phyloP scores from a whole-genome alignment of 1,140 invertebrate genomes.

The Trichoplusia ni region DNA sequence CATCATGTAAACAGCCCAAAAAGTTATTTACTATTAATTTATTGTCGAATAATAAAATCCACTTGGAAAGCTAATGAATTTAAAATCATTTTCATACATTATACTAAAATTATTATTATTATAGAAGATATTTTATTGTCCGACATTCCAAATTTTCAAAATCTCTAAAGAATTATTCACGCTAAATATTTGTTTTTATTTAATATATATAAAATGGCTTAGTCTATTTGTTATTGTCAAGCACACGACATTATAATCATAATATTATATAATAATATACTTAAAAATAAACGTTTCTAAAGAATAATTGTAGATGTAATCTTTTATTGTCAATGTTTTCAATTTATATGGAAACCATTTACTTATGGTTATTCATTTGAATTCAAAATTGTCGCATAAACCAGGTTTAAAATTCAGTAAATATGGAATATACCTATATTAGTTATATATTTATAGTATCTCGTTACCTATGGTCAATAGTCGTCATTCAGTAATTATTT shows the following conservation, averaged over 20 bases:
- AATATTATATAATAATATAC: too few relatives aligned
- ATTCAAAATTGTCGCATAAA: neutral
- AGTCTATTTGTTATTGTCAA: conserved; percentile 24
- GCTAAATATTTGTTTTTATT: conserved; percentile 14
- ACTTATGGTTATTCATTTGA: neutral
- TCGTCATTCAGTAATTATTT: too few relatives aligned
- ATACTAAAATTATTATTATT: conserved; percentile 3
- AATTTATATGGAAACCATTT: conserved; percentile 33
- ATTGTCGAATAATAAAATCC: conserved; percentile 34
- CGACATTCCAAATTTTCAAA: conserved; percentile 4
- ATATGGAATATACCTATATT: neutral
- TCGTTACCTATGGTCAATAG: neutral
- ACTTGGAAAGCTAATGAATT: conserved; percentile 17
- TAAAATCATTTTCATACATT: neutral
- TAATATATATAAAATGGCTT: conserved; percentile 24
- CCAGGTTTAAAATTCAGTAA: neutral
- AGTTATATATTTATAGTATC: neutral
- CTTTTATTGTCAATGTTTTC: conserved; percentile 44
- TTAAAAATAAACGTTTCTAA: conserved; percentile 8
- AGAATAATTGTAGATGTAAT: conserved; percentile 6
- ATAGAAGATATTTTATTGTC: conserved; percentile 24
- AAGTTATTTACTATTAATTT: conserved; percentile 38
- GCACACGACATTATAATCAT: too few relatives aligned
- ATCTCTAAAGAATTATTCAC: conserved; percentile 7
- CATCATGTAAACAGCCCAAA: conserved; percentile 37